phyloP scores from a whole-genome alignment of 92 coral and sea anemone genomes.

The Zoanthus gigantus region DNA sequence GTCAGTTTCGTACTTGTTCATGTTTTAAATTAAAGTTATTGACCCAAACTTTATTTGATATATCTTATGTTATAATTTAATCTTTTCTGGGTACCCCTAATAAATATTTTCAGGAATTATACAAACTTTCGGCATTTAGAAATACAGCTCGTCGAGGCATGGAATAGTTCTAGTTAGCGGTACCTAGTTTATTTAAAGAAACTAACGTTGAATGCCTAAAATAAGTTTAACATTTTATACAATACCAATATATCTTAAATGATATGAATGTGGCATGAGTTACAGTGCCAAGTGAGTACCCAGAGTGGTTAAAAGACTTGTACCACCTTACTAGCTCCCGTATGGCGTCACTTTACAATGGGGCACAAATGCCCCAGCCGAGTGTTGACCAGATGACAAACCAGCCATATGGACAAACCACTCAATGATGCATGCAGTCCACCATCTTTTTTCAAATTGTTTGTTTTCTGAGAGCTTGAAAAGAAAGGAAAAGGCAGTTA shows the following conservation, averaged over 20 bases:
- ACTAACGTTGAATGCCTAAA: not conserved
- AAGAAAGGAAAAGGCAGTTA: too few relatives aligned
- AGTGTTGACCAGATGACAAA: not conserved
- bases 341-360: not conserved
- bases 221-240: not conserved
- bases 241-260: not conserved
- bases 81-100: not conserved
- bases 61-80: not conserved
- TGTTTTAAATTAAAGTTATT: not conserved
- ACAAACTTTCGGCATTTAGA: not conserved
- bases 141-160: not conserved
- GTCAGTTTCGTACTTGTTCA: conserved; percentile 1
- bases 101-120: not conserved
- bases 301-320: conserved; percentile 1
- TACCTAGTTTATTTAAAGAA: not conserved
- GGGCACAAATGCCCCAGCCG: conserved; percentile 47
- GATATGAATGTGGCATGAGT: not conserved
- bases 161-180: not conserved
- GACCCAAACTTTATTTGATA: not conserved
- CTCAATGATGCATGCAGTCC: too few relatives aligned
- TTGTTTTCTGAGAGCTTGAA: too few relatives aligned
- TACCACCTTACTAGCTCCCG: conserved; percentile 27
- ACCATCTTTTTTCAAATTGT: too few relatives aligned
- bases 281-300: conserved; percentile 32
- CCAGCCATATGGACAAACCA: too few relatives aligned